phyloP scores from a whole-genome alignment of 2,797 vertebrate genomes.

The Anguilla megastoma region DNA sequence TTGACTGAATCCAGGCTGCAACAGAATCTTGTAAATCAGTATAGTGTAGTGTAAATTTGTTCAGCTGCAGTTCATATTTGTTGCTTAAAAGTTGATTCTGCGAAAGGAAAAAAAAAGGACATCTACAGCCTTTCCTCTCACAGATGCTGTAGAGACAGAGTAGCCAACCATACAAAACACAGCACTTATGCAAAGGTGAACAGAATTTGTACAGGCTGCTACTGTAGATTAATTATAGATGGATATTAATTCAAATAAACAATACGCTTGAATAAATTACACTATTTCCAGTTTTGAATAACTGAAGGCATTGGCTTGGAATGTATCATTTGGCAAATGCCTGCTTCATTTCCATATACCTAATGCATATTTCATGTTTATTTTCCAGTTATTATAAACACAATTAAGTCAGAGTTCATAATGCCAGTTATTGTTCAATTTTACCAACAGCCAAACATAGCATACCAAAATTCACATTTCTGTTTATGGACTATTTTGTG shows the following conservation, averaged over 20 bases:
- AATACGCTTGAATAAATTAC: neutral
- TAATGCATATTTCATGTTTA: slow-evolving; percentile 13
- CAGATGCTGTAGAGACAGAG: neutral
- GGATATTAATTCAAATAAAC: neutral
- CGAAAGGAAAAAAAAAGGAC: neutral
- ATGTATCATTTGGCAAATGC: neutral
- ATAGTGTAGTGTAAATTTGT: neutral
- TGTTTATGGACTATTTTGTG: neutral
- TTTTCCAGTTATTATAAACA: neutral
- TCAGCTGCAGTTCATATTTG: neutral
- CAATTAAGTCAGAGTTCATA: neutral
- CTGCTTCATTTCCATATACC: neutral
- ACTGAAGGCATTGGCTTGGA: neutral
- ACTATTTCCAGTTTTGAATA: neutral
- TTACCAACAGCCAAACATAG: neutral
- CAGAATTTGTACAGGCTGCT: neutral
- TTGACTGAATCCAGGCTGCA: no score
- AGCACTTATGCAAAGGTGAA: neutral
- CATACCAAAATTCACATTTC: neutral
- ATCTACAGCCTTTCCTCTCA: no score
- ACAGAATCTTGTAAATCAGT: no score
- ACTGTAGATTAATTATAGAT: neutral
- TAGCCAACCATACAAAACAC: neutral
- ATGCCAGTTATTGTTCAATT: neutral
- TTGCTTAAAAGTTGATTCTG: neutral